Percentiles rank a stretch among this genome's conserved stretches.
These are phyloP conservation scores for Cerceris rybyensis DNA, from an alignment of 2,888 invertebrate genomes.

Conservation along the genomic window DNA sequence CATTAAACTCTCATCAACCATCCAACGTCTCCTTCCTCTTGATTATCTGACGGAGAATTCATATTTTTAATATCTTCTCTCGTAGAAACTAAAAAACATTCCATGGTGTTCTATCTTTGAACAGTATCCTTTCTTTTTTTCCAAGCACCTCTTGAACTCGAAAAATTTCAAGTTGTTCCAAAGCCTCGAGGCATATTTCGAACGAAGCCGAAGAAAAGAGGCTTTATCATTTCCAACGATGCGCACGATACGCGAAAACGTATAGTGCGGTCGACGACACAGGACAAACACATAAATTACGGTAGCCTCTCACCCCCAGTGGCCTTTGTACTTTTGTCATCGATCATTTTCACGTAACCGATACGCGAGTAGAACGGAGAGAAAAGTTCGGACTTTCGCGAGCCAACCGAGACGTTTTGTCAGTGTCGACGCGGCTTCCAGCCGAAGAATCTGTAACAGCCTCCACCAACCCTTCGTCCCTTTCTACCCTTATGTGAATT, in stretches of 20 bases:
- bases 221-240: conserved; percentile 50
- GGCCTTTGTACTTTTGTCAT: conserved; percentile 60
- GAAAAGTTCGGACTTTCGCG: conserved; percentile 38
- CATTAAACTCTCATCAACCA: too few species aligned
- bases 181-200: background rate
- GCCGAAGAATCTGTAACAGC: background rate
- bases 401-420: conserved; percentile 48
- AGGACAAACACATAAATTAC: conserved; percentile 62
- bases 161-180: too few species aligned
- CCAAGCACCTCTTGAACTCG: background rate
- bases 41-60: too few species aligned
- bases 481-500: background rate
- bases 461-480: background rate
- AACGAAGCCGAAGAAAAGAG: conserved; percentile 14
- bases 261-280: conserved; percentile 39
- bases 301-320: conserved; percentile 8
- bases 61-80: too few species aligned
- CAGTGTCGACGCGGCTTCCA: conserved; percentile 38
- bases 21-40: too few species aligned
- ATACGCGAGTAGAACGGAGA: conserved; percentile 14
- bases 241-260: conserved; percentile 45
- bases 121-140: background rate
- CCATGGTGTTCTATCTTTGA: too few species aligned
- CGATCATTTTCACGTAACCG: conserved; percentile 54
- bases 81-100: too few species aligned